Conservation (phyloP, 2,113 vertebrate genomes). For the Oryzias melastigma region DNA sequence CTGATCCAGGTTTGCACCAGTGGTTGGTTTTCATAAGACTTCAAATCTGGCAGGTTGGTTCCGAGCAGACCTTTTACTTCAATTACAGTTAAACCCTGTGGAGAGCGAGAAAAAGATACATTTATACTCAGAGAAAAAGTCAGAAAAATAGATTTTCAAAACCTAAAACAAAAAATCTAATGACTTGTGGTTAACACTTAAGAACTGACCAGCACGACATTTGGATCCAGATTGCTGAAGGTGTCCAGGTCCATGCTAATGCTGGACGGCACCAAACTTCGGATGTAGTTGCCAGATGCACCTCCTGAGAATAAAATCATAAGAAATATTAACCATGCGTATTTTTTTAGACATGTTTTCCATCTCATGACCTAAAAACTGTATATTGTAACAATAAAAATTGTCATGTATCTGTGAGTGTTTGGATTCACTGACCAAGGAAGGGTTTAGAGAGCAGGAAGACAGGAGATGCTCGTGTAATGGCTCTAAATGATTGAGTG, state of each 20-base stretch:
- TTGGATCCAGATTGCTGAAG: slow-evolving; percentile 51
- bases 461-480: rapidly evolving
- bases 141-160: too few species aligned
- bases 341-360: too few species aligned
- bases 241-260: slow-evolving; percentile 66
- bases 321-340: too few species aligned
- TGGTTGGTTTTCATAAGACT: slow-evolving; percentile 53
- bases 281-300: slow-evolving; percentile 7
- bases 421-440: slow-evolving; percentile 68
- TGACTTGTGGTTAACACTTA: too few species aligned
- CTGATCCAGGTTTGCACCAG: slow-evolving; percentile 52
- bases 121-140: too few species aligned
- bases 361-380: too few species aligned
- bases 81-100: slow-evolving; percentile 54
- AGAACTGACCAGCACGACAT: slow-evolving; percentile 60
- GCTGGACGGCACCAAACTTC: slow-evolving; percentile 18
- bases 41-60: slow-evolving; percentile 49
- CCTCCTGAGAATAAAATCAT: slow-evolving; percentile 49
- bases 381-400: too few species aligned
- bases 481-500: slow-evolving; percentile 52
- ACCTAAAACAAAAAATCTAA: too few species aligned
- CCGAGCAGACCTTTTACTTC: slow-evolving; percentile 65
- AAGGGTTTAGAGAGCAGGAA: slow-evolving; percentile 70
- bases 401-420: background rate
- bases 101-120: background rate